Evolutionary conservation across 2,113 vertebrate genomes (phyloP).

Genomic region (Myocastor coypus): DNA sequence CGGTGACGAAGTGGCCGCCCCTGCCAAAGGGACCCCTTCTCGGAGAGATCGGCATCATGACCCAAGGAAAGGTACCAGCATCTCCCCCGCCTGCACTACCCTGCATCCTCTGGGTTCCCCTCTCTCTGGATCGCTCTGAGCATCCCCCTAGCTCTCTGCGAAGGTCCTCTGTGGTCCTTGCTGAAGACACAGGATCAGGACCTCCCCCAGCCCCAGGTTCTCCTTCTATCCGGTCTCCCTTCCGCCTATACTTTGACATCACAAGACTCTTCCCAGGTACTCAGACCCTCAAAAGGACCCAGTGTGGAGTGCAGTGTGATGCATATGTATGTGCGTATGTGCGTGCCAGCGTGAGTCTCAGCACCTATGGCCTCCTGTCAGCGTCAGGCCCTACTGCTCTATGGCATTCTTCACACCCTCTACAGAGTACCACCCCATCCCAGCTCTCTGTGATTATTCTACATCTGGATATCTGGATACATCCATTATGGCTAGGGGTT

Average conservation of each 20-base stretch:
- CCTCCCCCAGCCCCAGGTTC: neutral
- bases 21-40: slow-evolving; percentile 75
- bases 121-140: slow-evolving; percentile 51
- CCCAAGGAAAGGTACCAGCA: slow-evolving; percentile 94
- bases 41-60: slow-evolving; percentile 89
- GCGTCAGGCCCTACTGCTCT: neutral
- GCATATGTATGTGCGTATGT: neutral
- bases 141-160: neutral
- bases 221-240: neutral
- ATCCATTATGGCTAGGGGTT: slow-evolving; percentile 24
- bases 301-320: neutral
- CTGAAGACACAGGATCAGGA: slow-evolving; percentile 45
- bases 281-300: neutral
- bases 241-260: neutral
- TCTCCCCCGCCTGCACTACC: slow-evolving; percentile 64
- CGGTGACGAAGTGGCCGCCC: slow-evolving; percentile 65
- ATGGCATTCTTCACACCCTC: neutral
- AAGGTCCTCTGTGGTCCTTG: slow-evolving; percentile 51
- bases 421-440: neutral
- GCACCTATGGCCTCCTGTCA: neutral
- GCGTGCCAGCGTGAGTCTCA: neutral
- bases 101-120: slow-evolving; percentile 50
- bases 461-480: slow-evolving; percentile 36
- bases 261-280: neutral
- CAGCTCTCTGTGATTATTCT: neutral